A percentile compares a stretch with the other conserved stretches of the same genome.
Conservation (phyloP, 2,113 vertebrate genomes). For the Condylura cristata region DNA sequence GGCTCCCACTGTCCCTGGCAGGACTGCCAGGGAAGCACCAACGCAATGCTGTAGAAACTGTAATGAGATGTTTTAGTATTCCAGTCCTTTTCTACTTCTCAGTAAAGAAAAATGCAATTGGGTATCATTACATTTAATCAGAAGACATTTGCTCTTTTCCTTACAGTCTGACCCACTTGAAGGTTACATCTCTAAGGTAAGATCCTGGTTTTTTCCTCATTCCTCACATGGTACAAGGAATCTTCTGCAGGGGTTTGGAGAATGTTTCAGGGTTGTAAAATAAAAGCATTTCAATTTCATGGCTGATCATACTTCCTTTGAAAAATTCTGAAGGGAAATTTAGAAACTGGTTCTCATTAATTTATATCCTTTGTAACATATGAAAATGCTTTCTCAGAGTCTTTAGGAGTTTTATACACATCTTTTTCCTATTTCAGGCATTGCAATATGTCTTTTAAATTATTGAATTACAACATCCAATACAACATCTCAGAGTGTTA, state of each 20-base stretch:
- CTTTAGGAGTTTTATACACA: not conserved
- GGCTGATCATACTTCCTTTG: not conserved
- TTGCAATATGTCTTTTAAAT: constrained; percentile 39
- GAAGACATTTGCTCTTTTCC: constrained; percentile 69
- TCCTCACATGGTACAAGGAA: not conserved
- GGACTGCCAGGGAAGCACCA: constrained; percentile 47
- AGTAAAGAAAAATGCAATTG: constrained; percentile 37
- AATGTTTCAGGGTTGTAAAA: not conserved
- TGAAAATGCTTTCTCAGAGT: constrained; percentile 28
- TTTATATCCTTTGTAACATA: not conserved
- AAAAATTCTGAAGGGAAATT: not conserved
- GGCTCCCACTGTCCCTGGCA: constrained; percentile 62
- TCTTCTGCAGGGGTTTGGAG: constrained; percentile 22
- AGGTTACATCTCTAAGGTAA: constrained; percentile 83
- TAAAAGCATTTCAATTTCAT: constrained; percentile 49
- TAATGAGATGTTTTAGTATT: constrained; percentile 55
- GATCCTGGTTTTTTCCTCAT: constrained; percentile 50
- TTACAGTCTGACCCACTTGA: constrained; percentile 79
- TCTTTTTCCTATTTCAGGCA: not conserved
- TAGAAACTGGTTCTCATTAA: constrained; percentile 48
- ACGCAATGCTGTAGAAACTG: not conserved
- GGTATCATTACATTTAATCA: constrained; percentile 60
- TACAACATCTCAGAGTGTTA: not conserved
- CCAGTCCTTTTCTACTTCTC: constrained; percentile 40
- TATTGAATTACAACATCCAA: not conserved